Evolutionary conservation across 2,113 vertebrate genomes (phyloP), one percentile per base, ranked within the genome.

Genomic region (Platysternon megacephalum): DNA sequence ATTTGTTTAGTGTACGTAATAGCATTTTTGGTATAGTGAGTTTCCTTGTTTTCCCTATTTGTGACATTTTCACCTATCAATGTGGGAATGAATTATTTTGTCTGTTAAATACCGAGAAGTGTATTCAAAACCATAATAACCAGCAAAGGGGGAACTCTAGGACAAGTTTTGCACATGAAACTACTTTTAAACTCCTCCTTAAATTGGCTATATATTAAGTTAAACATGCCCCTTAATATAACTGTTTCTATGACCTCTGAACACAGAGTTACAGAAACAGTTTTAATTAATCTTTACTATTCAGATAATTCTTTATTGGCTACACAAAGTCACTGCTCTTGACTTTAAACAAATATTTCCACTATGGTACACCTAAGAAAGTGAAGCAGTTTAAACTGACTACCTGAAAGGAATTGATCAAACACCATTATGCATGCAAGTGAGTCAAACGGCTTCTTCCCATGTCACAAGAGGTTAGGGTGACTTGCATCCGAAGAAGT

Each of bases 141-240:
- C 61, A n/a, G 14, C 16, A 68, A 72, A 39, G 8, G 9, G 9
- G 56, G 46, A 49, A 52, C 8, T 10, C 35, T 78, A 1, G n/a
- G 48, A 82, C 2, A 52, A 39, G 35, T 0, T 58, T 28, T 84
- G 82, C 93, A 96, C 94, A 94, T 95, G 95, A 17, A 85, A 44
- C 8, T 94, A 95, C 91, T 96, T 94, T 35, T 32, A 79, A 84
- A 89, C 76, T 7, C 92, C 94, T 84, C 2, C 83, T 22, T 83
- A 4, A 81, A 3, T n/a, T 48, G 12, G 24, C 51, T 82, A 51
- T 2, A 28, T 56, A 14, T 1, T n/a, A 61, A 56, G 35, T 56
- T 1, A 1, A 35, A 42, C 0, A 65, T 1, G 85, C 52, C 8
- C 42, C 78, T 48, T n/a, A 24, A 48, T 22, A 39, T 11, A 39